A percentile compares a stretch with the other conserved stretches of the same genome.
Conservation (phyloP, 2,888 invertebrate genomes). For the Resseliella maxima region DNA sequence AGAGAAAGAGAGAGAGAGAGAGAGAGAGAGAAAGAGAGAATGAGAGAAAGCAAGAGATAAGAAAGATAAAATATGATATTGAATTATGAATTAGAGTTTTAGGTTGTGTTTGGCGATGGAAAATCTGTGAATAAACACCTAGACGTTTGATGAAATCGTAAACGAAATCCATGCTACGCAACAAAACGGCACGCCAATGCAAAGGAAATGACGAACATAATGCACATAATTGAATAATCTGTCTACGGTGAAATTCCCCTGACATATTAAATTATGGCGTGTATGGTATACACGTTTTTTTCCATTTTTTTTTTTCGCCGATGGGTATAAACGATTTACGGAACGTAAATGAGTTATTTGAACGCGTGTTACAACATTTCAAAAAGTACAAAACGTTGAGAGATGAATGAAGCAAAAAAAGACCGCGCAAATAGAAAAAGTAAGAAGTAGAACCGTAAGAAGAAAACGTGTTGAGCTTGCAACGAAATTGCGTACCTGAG, state of each 20-base stretch:
- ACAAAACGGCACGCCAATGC: background rate
- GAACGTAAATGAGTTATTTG: conserved; percentile 1
- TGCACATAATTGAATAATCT: conserved; percentile 41
- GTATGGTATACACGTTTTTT: background rate
- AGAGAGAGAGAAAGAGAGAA: background rate
- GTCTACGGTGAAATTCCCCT: conserved; percentile 29
- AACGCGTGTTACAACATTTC: background rate
- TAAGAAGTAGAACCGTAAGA: background rate
- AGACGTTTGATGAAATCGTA: background rate
- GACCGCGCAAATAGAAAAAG: background rate
- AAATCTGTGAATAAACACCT: background rate
- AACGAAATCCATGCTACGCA: too few species aligned
- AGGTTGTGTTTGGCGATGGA: background rate
- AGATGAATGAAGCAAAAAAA: background rate
- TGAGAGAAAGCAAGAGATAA: background rate
- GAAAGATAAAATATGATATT: background rate
- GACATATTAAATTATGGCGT: conserved; percentile 8
- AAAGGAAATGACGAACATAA: conserved; percentile 14
- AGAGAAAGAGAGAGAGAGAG: too few species aligned
- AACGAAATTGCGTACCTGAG: background rate
- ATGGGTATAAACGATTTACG: background rate
- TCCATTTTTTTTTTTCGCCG: background rate
- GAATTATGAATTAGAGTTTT: background rate
- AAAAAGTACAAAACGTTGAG: background rate
- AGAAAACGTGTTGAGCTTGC: background rate